Evolutionary conservation across 1,140 invertebrate genomes (phyloP), one percentile per base, ranked within the genome.

Genomic region (Drosophila equinoxialis): DNA sequence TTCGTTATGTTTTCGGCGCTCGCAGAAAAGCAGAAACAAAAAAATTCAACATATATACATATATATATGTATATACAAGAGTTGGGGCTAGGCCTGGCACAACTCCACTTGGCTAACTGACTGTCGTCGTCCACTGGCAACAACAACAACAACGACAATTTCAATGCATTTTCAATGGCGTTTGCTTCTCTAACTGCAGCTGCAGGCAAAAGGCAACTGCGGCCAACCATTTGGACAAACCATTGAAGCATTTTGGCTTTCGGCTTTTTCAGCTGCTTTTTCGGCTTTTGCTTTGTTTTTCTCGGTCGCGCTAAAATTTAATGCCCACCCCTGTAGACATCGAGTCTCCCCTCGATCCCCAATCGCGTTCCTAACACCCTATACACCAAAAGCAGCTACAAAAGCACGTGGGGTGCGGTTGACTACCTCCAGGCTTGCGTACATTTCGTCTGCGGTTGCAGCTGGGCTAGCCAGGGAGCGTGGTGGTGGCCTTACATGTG

Each of bases 1-100:
- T 87, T 87, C 83, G 83, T 87, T 87, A 87, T 87, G 83, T 87
- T 87, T 87, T 87, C 79, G 85, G 77, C 84, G 83, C 82, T 79
- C 17, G 45, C 78, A 78, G 55, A 65, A 74, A 69, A 61, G 66
- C 35, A 6, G 6, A 72, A 67, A 45, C 20, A 70, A 79, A 77
- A 81, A 71, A 77, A 77, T 4, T 26, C 30, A 3, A 30, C 30
- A 30, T 6, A 30, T 30, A 30, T 1, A 30, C 0, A 5, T 30
- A 30, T 30, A 30, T 30, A 30, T 6, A 30, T 30, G 6, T 30
- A 65, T 66, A 51, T 26, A 55, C 26, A n/a, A 58, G 68, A 84
- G 81, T 76, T 80, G 81, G 69, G 68, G 23, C 65, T 58, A 30
- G 70, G 64, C 41, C 64, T 23, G 30, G 57, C 23, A 11, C 33